Conservation (phyloP, 2,888 invertebrate genomes). For the Lasioglossum calceatum region DNA sequence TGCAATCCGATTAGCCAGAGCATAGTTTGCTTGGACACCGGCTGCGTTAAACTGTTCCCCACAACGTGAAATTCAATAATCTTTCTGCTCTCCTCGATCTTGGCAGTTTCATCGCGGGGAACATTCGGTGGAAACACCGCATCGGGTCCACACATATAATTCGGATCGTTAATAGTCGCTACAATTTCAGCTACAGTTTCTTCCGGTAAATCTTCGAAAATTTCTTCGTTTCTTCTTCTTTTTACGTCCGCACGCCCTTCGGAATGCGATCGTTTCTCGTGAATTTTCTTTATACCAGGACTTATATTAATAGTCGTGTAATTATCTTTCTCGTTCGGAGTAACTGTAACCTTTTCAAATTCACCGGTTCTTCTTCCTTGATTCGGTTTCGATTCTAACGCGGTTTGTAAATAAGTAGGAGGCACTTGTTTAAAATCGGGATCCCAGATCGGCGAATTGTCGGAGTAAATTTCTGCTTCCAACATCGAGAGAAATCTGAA, state of each 20-base stretch:
- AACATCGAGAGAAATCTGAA: constrained; percentile 93
- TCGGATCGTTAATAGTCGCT: constrained; percentile 93
- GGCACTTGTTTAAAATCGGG: constrained; percentile 92
- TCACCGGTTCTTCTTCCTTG: constrained; percentile 84
- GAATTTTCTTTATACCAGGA: constrained; percentile 85
- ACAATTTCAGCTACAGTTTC: constrained; percentile 93
- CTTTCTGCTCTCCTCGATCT: constrained; percentile 94
- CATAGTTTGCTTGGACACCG: constrained; percentile 95
- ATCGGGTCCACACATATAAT: constrained; percentile 93
- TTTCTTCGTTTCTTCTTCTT: constrained; percentile 84
- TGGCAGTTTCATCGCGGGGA: constrained; percentile 95
- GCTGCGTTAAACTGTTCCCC: constrained; percentile 95
- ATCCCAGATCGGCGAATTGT: constrained; percentile 97
- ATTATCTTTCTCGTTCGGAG: constrained; percentile 88
- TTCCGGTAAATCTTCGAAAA: constrained; percentile 90
- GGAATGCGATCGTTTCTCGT: constrained; percentile 76
- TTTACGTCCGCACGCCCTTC: constrained; percentile 79
- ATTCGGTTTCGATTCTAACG: constrained; percentile 86
- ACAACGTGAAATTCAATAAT: constrained; percentile 97
- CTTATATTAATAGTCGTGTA: constrained; percentile 89
- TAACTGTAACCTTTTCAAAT: constrained; percentile 88
- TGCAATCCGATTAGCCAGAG: constrained; percentile 97
- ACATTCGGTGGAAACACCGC: constrained; percentile 93
- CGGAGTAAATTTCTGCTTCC: constrained; percentile 94
- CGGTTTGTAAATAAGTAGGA: constrained; percentile 88